A percentile compares a stretch with the other conserved stretches of the same genome.
phyloP scores from a whole-genome alignment of 1,140 invertebrate species.

The Plectus sambesii region DNA sequence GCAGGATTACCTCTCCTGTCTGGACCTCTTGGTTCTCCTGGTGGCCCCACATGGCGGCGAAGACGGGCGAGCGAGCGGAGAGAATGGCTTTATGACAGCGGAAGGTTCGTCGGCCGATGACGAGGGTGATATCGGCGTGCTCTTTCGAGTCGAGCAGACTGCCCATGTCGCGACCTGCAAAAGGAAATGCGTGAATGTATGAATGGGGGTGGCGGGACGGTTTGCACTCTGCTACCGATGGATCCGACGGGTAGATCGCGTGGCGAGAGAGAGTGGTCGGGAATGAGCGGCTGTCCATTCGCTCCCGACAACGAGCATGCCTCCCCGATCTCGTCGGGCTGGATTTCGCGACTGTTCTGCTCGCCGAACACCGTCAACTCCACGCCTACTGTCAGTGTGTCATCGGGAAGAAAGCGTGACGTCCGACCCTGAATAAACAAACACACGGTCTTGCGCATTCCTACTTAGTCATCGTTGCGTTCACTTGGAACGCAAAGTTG shows the following conservation, averaged over 20 bases:
- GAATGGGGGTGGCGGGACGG: no score
- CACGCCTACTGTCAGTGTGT: conserved; percentile 15
- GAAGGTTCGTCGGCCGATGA: conserved; percentile 15
- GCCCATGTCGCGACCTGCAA: background rate
- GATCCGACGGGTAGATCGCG: no score
- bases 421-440: conserved; percentile 11
- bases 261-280: no score
- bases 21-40: conserved; percentile 14
- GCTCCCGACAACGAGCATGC: no score
- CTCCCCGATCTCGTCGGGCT: conserved; percentile 1
- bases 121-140: conserved; percentile 19
- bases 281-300: no score
- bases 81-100: conserved; percentile 32
- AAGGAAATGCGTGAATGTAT: conserved; percentile 1
- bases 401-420: conserved; percentile 14
- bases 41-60: conserved; percentile 30
- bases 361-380: conserved; percentile 23
- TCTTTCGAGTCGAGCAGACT: conserved; percentile 8
- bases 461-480: no score
- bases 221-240: no score
- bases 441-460: conserved; percentile 3
- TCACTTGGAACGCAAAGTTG: no score
- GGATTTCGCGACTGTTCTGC: conserved; percentile 4
- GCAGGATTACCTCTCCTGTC: conserved; percentile 1
- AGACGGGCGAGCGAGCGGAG: conserved; percentile 34